These are phyloP conservation scores for Camelus dromedarius DNA, from an alignment of 2,113 vertebrate genomes.

Conservation along the genomic window DNA sequence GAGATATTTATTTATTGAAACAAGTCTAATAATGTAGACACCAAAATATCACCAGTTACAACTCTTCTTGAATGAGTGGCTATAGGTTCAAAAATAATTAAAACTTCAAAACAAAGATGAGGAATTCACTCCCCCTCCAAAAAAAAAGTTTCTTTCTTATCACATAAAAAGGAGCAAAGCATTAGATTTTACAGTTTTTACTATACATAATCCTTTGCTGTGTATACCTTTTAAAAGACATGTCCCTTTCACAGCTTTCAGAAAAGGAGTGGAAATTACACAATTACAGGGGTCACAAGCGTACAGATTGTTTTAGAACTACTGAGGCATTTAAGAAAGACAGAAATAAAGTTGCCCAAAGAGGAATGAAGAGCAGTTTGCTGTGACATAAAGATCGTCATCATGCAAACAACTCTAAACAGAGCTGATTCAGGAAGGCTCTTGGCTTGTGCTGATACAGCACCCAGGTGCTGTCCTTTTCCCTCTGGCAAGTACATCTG, in stretches of 20 bases:
- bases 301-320: conserved; percentile 15
- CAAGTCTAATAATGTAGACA: neutral
- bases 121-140: neutral
- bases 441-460: neutral
- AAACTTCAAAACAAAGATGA: conserved; percentile 53
- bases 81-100: neutral
- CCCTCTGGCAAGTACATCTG: neutral
- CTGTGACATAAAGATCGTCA: neutral
- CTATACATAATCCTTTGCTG: neutral
- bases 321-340: conserved; percentile 35
- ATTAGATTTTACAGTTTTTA: neutral
- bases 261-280: neutral
- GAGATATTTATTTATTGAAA: neutral
- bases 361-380: conserved; percentile 1
- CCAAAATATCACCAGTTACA: neutral
- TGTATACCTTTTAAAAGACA: neutral
- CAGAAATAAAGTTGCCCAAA: neutral
- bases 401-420: conserved; percentile 23
- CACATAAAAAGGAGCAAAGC: neutral
- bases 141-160: neutral
- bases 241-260: neutral
- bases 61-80: neutral
- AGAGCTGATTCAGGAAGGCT: neutral
- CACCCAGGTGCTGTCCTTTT: neutral
- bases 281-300: conserved; percentile 24